Conservation (phyloP, 1,140 invertebrate species). For the Trichonephila clavata region DNA sequence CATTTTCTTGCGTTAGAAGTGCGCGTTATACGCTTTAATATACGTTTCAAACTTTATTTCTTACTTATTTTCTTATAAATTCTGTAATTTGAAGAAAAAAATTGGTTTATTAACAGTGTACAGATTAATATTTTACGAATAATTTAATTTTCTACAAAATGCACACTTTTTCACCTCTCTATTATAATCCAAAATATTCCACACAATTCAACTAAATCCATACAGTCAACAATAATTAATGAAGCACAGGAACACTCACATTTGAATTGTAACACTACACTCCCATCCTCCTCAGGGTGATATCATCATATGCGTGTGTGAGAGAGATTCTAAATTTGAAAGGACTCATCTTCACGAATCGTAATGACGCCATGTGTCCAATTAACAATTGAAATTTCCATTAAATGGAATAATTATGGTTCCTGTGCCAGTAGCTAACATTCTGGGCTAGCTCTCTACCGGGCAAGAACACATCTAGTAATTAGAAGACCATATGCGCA, state of each 20-base stretch:
- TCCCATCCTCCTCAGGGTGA: not conserved
- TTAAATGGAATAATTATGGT: slow-evolving; percentile 30
- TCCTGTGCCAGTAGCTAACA: not conserved
- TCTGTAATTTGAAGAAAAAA: too few species aligned
- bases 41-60: too few species aligned
- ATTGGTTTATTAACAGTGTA: too few species aligned
- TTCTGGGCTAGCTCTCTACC: not conserved
- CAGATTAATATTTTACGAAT: not conserved
- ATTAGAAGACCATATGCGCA: not conserved
- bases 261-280: not conserved
- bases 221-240: not conserved
- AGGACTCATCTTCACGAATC: not conserved
- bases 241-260: not conserved
- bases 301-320: not conserved
- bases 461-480: not conserved
- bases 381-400: slow-evolving; percentile 49
- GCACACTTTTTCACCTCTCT: not conserved
- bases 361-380: not conserved
- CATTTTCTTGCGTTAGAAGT: too few species aligned
- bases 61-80: too few species aligned
- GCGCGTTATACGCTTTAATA: too few species aligned
- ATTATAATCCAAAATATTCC: not conserved
- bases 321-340: not conserved
- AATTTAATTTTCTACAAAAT: not conserved
- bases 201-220: not conserved